Evolutionary conservation across 2,888 invertebrate species (phyloP).

Genomic region (Hyppa rectilinea): DNA sequence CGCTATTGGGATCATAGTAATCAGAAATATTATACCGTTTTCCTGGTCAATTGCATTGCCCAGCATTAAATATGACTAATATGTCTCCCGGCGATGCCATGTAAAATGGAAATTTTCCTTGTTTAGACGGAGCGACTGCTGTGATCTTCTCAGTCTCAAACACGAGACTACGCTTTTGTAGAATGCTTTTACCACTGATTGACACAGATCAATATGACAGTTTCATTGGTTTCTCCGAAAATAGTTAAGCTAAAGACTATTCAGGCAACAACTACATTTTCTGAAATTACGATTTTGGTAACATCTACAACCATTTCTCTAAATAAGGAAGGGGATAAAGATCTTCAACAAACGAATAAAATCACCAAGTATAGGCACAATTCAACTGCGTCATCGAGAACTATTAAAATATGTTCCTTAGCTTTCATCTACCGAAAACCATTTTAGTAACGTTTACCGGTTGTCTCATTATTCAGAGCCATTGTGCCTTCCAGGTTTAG

Average conservation of each 20-base stretch:
- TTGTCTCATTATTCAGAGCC: slow-evolving; percentile 86
- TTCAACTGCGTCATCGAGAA: slow-evolving; percentile 68
- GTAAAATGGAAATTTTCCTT: slow-evolving; percentile 29
- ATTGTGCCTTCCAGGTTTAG: slow-evolving; percentile 86
- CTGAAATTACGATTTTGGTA: background rate
- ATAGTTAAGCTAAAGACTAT: background rate
- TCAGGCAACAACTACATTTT: background rate
- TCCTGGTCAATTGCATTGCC: slow-evolving; percentile 27
- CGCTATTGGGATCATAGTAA: slow-evolving; percentile 41
- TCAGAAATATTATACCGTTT: slow-evolving; percentile 38
- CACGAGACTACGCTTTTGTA: slow-evolving; percentile 6
- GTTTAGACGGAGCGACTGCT: slow-evolving; percentile 14
- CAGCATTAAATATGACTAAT: slow-evolving; percentile 34
- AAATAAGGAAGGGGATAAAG: background rate
- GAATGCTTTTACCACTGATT: slow-evolving; percentile 18
- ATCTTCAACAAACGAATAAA: slow-evolving; percentile 5
- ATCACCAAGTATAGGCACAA: slow-evolving; percentile 43
- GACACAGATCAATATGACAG: slow-evolving; percentile 4
- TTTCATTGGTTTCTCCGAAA: slow-evolving; percentile 9
- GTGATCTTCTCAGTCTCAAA: slow-evolving; percentile 26
- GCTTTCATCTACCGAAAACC: slow-evolving; percentile 81
- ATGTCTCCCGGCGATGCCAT: slow-evolving; percentile 15
- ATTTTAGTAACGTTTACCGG: slow-evolving; percentile 76
- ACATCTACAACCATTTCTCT: background rate
- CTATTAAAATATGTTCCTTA: slow-evolving; percentile 70